A percentile compares a stretch with the other conserved stretches of the same genome.
Evolutionary conservation across 2,888 invertebrate species (phyloP).

Genomic region (Vandiemenella viatica): DNA sequence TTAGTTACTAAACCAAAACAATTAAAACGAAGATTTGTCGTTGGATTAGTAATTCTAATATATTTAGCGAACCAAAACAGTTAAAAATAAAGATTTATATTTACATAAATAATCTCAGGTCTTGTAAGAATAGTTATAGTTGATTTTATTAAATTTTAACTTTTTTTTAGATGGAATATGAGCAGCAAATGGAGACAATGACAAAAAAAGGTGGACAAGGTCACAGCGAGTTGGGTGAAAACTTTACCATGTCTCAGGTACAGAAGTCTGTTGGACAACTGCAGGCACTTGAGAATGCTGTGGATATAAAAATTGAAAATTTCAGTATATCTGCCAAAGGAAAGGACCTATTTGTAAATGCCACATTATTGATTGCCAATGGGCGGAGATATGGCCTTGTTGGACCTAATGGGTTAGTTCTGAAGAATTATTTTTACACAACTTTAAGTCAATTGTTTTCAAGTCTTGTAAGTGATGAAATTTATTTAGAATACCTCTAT

Average conservation of each 20-base stretch:
- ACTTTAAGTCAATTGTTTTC: too few species aligned
- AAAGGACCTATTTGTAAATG: slow-evolving; percentile 92
- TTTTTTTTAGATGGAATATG: slow-evolving; percentile 57
- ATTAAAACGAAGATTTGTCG: too few species aligned
- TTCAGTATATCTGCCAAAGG: slow-evolving; percentile 96
- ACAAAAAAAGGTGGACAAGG: slow-evolving; percentile 79
- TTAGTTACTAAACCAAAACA: too few species aligned
- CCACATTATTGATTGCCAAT: slow-evolving; percentile 79
- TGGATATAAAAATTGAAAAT: slow-evolving; percentile 96
- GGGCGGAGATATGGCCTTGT: slow-evolving; percentile 93
- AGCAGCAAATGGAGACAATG: slow-evolving; percentile 70
- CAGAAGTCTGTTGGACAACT: slow-evolving; percentile 49
- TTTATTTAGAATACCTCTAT: too few species aligned
- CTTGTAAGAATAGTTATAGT: too few species aligned
- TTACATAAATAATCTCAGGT: too few species aligned
- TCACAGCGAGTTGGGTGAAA: slow-evolving; percentile 76
- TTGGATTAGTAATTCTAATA: too few species aligned
- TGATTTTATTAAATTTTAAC: too few species aligned
- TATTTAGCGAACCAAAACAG: too few species aligned
- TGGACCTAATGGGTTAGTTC: slow-evolving; percentile 79
- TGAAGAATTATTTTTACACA: not conserved
- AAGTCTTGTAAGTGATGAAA: too few species aligned
- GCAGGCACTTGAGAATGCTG: slow-evolving; percentile 76
- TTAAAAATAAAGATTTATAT: too few species aligned
- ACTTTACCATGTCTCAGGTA: slow-evolving; percentile 88